Evolutionary conservation across 2,797 vertebrate genomes (phyloP).

Genomic region (Novumbra hubbsi): DNA sequence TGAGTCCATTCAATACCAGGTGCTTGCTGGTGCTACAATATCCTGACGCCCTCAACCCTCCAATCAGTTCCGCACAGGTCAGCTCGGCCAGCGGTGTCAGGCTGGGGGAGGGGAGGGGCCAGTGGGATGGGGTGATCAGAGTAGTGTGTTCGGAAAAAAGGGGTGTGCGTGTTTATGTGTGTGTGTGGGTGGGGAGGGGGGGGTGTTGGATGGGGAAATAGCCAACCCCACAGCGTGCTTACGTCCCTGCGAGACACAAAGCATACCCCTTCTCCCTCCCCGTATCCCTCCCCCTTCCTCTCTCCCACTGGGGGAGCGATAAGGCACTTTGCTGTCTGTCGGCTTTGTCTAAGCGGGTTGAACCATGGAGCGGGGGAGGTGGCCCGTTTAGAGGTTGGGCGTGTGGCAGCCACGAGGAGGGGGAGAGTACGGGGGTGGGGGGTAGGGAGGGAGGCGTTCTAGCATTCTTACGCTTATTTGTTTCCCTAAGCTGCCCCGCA

Average conservation of each 20-base stretch:
- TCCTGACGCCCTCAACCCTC: constrained; percentile 13
- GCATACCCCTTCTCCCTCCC: neutral
- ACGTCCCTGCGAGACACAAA: neutral
- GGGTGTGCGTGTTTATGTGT: constrained; percentile 9
- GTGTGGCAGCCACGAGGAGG: constrained; percentile 37
- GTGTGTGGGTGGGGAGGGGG: neutral
- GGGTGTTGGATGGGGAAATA: no score
- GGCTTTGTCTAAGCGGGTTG: constrained; percentile 57
- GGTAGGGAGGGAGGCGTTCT: constrained; percentile 42
- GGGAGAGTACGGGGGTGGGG: constrained; percentile 47
- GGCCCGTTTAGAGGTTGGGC: constrained; percentile 60
- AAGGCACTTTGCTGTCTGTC: constrained; percentile 66
- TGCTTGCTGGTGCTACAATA: no score
- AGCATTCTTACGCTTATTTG: constrained; percentile 64
- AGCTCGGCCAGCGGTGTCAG: neutral
- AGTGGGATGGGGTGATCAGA: neutral
- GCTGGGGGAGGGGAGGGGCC: neutral
- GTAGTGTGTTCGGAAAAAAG: neutral
- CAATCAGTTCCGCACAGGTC: constrained; percentile 14
- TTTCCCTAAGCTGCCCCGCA: constrained; percentile 38
- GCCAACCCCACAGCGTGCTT: constrained; percentile 16
- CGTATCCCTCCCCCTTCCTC: constrained; percentile 40
- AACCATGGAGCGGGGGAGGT: constrained; percentile 21
- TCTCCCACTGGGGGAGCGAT: constrained; percentile 50
- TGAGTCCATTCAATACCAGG: no score